phyloP scores from a whole-genome alignment of 2,888 invertebrate species.

The Cordilura impudica region DNA sequence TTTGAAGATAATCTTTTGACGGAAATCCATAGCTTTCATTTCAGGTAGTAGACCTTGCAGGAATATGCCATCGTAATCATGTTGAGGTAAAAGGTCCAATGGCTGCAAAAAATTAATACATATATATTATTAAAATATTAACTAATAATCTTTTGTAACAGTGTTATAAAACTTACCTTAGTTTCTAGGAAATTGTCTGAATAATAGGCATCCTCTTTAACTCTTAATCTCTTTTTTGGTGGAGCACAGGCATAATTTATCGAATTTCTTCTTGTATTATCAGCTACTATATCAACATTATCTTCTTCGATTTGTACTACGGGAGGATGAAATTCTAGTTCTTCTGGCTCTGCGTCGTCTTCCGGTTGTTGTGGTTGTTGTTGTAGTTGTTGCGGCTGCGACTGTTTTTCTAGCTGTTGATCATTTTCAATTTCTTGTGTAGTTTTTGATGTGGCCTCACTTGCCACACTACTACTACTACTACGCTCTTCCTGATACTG shows the following conservation, averaged over 20 bases:
- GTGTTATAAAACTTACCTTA: conserved; percentile 45
- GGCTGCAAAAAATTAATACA: conserved; percentile 27
- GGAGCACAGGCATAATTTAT: conserved; percentile 55
- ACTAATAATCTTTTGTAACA: neutral
- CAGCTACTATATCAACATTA: conserved; percentile 8
- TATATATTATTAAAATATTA: neutral
- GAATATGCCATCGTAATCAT: conserved; percentile 72
- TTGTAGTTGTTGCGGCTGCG: neutral
- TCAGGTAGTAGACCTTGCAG: conserved; percentile 73
- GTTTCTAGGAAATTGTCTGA: conserved; percentile 45
- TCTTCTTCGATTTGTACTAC: conserved; percentile 55
- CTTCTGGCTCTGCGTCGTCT: neutral
- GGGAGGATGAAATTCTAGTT: conserved; percentile 24
- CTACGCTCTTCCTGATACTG: conserved; percentile 53
- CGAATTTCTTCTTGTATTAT: conserved; percentile 25
- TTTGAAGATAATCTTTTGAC: conserved; percentile 73
- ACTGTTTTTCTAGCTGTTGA: neutral
- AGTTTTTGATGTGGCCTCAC: conserved; percentile 49
- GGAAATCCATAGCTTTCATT: conserved; percentile 73
- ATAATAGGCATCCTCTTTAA: conserved; percentile 51
- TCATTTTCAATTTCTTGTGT: conserved; percentile 51
- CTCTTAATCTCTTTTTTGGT: conserved; percentile 57
- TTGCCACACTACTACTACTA: conserved; percentile 44
- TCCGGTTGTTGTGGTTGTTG: conserved; percentile 3
- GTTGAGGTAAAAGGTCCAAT: conserved; percentile 33